These are phyloP conservation scores for Actenoides hombroni DNA, from an alignment of 2,113 vertebrate species.

Conservation along the genomic window DNA sequence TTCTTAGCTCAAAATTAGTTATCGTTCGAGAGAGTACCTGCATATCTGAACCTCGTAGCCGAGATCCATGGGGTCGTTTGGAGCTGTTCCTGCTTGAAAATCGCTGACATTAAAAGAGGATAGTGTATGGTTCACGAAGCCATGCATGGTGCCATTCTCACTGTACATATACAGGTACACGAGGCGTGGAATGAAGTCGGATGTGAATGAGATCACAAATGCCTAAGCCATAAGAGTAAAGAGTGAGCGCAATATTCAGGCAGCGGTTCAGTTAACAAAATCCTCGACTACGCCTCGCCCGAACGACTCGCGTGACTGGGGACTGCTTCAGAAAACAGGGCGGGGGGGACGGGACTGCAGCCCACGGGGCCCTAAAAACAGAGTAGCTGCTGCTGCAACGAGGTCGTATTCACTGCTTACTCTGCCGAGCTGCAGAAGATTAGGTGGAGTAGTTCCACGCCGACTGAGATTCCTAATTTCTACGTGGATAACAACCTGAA, in stretches of 20 bases:
- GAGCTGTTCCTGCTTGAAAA: conserved; percentile 87
- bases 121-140: conserved; percentile 93
- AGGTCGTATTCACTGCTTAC: neutral
- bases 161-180: conserved; percentile 97
- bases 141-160: conserved; percentile 89
- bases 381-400: neutral
- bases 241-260: conserved; percentile 20
- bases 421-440: neutral
- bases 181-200: conserved; percentile 97
- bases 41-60: conserved; percentile 87
- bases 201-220: conserved; percentile 98
- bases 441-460: neutral
- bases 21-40: conserved; percentile 80
- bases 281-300: neutral
- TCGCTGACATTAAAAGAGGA: conserved; percentile 94
- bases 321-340: neutral
- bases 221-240: conserved; percentile 78
- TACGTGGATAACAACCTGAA: neutral
- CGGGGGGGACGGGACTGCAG: neutral
- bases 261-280: neutral
- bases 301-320: neutral
- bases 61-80: conserved; percentile 79
- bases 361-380: neutral
- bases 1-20: neutral
- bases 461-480: neutral